Evolutionary conservation across 2,797 vertebrate genomes (phyloP), one percentile per base, ranked within the genome.

Genomic region (Pseudopleuronectes americanus): DNA sequence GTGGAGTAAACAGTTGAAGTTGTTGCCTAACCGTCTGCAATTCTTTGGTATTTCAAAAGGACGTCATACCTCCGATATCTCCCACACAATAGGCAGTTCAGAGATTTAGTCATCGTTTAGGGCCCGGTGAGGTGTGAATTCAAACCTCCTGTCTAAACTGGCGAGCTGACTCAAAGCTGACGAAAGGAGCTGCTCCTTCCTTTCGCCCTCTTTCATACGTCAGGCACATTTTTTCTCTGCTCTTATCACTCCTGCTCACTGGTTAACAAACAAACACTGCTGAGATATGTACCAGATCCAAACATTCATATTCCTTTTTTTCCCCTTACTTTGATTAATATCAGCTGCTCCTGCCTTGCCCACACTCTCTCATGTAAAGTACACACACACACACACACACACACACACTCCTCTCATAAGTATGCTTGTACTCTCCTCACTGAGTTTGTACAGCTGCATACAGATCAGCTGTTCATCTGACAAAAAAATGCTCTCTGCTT

Each of bases 401-500:
- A 33, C 28, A 31, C 28, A 31, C 28, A 31, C 28, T 31, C 28
- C 28, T 31, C 28, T 31, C 28, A 31, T 8, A 31, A 14, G 21
- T 81, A 2, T 2, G 38, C 52, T 43, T 12, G 22, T 22, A 19
- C 33, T 41, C 38, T 24, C 54, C 54, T 3, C 26, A 17, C 26
- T 22, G 36, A 47, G 36, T 51, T 26, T 57, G 9, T 19, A 31
- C 61, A 83, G 74, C 74, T 62, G 68, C 64, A 63, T 74, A 58
- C 58, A 75, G 51, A 81, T 77, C 43, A 68, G 47, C 38, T 74
- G 49, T 52, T 19, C 0, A 3, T 49, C 61, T 65, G 57, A 49
- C 57, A 74, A 76, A 68, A 68, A 64, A 71, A n/a, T 23, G 21
- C 48, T 76, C 52, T 57, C 52, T 70, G 26, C 57, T 65, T 17